Conservation (phyloP, 2,888 invertebrate genomes). For the Terebella lapidaria region DNA sequence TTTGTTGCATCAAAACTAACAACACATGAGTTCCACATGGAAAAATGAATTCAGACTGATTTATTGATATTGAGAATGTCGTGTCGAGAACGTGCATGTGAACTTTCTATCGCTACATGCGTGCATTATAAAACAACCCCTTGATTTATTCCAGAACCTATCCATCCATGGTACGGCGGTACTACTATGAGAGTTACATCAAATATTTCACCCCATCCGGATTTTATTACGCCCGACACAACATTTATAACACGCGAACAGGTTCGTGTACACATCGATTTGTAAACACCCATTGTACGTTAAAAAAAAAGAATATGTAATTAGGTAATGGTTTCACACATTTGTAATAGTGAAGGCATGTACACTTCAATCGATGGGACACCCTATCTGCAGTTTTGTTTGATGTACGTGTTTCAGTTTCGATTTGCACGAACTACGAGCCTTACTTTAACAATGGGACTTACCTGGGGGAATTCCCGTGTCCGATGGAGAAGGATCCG, state of each 20-base stretch:
- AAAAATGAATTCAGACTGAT: too few species aligned
- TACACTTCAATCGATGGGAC: too few species aligned
- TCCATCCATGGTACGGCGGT: conserved; percentile 5
- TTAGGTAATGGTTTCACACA: too few species aligned
- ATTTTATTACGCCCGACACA: not conserved
- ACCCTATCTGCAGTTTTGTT: not conserved
- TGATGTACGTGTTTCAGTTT: conserved; percentile 3
- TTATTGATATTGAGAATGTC: too few species aligned
- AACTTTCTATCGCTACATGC: too few species aligned
- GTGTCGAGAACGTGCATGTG: too few species aligned
- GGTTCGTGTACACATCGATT: conserved; percentile 3
- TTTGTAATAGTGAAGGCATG: too few species aligned
- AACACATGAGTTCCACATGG: too few species aligned
- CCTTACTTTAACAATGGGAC: conserved; percentile 14
- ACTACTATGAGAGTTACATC: conserved; percentile 13
- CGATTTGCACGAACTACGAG: conserved; percentile 13
- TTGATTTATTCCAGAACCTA: conserved; percentile 9
- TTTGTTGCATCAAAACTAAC: too few species aligned
- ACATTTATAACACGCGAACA: conserved; percentile 3
- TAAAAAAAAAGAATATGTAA: too few species aligned
- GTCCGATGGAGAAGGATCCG: conserved; percentile 15
- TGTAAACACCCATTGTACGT: too few species aligned
- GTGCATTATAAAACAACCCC: too few species aligned
- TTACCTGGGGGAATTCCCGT: conserved; percentile 15
- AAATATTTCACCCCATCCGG: conserved; percentile 13